Evolutionary conservation across 1,140 invertebrate species (phyloP).

Genomic region (Eupristina koningsbergeri): DNA sequence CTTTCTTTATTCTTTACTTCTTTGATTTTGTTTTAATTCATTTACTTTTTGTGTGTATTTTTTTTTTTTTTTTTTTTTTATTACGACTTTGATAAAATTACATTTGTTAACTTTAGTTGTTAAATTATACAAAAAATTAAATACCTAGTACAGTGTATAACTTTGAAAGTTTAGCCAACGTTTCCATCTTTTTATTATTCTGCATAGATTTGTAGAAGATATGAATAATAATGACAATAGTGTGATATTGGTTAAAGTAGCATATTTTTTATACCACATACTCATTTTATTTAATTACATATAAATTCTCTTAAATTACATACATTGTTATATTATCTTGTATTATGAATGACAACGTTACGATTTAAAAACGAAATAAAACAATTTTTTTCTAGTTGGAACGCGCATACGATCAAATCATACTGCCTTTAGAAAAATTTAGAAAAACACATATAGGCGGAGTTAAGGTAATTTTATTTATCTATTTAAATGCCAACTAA

Average conservation of each 20-base stretch:
- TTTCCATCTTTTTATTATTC: conserved; percentile 26
- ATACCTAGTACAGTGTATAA: conserved; percentile 6
- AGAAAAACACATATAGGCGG: conserved; percentile 94
- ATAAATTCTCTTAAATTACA: background rate
- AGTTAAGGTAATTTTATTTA: conserved; percentile 81
- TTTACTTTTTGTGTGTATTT: background rate
- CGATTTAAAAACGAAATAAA: conserved; percentile 24
- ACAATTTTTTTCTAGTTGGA: conserved; percentile 80
- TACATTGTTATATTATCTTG: background rate
- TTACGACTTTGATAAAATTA: no score
- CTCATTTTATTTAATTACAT: conserved; percentile 23
- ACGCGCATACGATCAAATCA: conserved; percentile 90
- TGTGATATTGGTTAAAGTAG: conserved; percentile 39
- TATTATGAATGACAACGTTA: background rate
- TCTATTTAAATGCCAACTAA: conserved; percentile 12
- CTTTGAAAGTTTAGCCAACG: conserved; percentile 11
- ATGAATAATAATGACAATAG: conserved; percentile 36
- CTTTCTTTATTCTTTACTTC: background rate
- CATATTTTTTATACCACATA: conserved; percentile 34
- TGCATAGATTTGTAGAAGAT: conserved; percentile 37
- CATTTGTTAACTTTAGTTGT: conserved; percentile 2
- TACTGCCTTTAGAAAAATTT: conserved; percentile 92
- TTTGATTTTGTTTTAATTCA: background rate
- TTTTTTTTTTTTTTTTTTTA: no score
- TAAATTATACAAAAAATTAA: conserved; percentile 7